These are phyloP conservation scores for Drosophila mettleri DNA, from an alignment of 2,888 invertebrate genomes.

Conservation along the genomic window DNA sequence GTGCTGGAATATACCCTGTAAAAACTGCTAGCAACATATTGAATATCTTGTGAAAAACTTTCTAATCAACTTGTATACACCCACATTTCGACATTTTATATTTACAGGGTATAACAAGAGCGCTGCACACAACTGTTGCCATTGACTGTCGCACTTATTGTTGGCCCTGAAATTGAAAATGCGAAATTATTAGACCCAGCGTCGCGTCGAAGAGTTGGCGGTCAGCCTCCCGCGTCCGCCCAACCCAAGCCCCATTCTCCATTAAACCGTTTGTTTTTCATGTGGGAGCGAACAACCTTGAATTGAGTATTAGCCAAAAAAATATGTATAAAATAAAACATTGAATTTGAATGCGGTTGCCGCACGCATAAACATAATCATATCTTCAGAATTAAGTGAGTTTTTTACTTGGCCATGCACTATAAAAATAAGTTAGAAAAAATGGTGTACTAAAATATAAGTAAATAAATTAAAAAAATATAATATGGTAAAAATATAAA, in stretches of 20 bases:
- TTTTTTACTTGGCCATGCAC: too few relatives aligned
- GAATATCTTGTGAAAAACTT: too few relatives aligned
- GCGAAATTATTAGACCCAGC: constrained; percentile 56
- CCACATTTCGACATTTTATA: background rate
- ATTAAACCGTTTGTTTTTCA: constrained; percentile 41
- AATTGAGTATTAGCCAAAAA: constrained; percentile 38
- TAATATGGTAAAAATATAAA: too few relatives aligned
- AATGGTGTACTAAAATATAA: too few relatives aligned
- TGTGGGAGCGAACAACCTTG: constrained; percentile 47
- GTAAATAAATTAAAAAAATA: too few relatives aligned
- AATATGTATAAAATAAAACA: constrained; percentile 9
- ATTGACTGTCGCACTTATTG: constrained; percentile 47
- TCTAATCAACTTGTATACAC: background rate
- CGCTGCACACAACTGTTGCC: constrained; percentile 57
- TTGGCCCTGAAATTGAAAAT: constrained; percentile 73
- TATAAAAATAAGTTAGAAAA: too few relatives aligned
- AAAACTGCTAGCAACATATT: too few relatives aligned
- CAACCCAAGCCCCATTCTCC: background rate
- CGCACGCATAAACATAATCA: background rate
- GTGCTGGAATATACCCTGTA: background rate
- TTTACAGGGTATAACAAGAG: constrained; percentile 14
- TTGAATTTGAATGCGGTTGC: constrained; percentile 26
- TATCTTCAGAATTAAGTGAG: too few relatives aligned
- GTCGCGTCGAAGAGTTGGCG: constrained; percentile 47
- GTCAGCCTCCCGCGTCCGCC: constrained; percentile 43